Percentiles rank a stretch among this genome's conserved stretches.
phyloP scores from a whole-genome alignment of 1,140 invertebrate species.

The Gryon sp. region DNA sequence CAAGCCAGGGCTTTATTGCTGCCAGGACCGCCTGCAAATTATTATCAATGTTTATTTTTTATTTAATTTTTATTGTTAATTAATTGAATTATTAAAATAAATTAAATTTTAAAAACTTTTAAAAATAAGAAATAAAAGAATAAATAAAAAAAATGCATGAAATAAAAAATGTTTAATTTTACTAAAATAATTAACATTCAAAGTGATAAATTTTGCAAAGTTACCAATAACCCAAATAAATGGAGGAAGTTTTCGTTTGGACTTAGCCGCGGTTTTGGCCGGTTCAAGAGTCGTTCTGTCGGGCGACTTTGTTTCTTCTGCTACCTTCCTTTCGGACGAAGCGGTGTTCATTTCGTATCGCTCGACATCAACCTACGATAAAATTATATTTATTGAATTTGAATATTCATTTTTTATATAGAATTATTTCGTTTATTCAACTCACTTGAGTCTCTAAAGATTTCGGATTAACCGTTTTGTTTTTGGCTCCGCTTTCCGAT shows the following conservation, averaged over 20 bases:
- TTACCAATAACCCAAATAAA: slow-evolving; percentile 89
- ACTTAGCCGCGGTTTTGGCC: slow-evolving; percentile 69
- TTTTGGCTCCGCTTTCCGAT: slow-evolving; percentile 77
- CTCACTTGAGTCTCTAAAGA: slow-evolving; percentile 74
- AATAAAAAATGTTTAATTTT: no score
- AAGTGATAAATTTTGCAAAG: slow-evolving; percentile 28
- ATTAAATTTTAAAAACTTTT: no score
- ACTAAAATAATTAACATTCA: no score
- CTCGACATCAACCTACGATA: slow-evolving; percentile 69
- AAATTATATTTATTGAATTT: no score
- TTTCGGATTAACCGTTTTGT: slow-evolving; percentile 28
- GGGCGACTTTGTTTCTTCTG: slow-evolving; percentile 22
- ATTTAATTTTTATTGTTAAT: no score
- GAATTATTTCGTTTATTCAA: no score
- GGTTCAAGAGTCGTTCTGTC: slow-evolving; percentile 56
- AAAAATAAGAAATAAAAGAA: no score
- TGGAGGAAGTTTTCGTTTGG: slow-evolving; percentile 79
- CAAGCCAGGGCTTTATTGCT: slow-evolving; percentile 88
- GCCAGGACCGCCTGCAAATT: slow-evolving; percentile 87
- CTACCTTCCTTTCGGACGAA: slow-evolving; percentile 49
- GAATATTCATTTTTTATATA: no score
- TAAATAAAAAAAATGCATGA: not conserved
- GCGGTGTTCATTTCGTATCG: slow-evolving; percentile 60
- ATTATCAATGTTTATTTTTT: no score
- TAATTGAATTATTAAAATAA: no score